A percentile compares a stretch with the other conserved stretches of the same genome.
phyloP scores from a whole-genome alignment of 2,113 vertebrate genomes.

The Melospiza melodia region DNA sequence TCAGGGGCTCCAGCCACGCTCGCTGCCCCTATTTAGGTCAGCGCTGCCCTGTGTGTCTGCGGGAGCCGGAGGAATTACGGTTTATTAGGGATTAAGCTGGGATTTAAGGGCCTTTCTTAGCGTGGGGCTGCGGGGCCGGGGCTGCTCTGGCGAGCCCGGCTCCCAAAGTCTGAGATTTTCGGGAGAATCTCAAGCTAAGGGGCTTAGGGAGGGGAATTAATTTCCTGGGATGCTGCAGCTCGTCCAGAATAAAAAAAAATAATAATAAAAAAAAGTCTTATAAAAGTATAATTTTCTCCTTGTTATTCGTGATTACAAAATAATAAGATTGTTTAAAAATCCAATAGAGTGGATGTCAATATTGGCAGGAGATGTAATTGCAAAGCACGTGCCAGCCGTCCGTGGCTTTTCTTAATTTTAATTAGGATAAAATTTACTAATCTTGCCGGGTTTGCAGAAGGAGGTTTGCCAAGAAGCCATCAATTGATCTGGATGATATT shows the following conservation, averaged over 20 bases:
- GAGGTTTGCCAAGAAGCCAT: slow-evolving; percentile 73
- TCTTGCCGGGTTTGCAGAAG: slow-evolving; percentile 72
- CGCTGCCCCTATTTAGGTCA: slow-evolving; percentile 24
- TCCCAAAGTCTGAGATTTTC: not conserved
- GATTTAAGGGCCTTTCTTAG: slow-evolving; percentile 6
- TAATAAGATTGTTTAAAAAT: slow-evolving; percentile 72
- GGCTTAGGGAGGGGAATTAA: slow-evolving; percentile 36
- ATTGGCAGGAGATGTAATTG: slow-evolving; percentile 61
- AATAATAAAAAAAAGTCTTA: not conserved
- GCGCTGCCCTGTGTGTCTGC: not conserved
- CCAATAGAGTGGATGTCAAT: slow-evolving; percentile 66
- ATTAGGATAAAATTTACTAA: slow-evolving; percentile 76
- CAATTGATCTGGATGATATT: slow-evolving; percentile 60
- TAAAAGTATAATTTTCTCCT: slow-evolving; percentile 62
- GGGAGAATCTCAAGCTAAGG: not conserved
- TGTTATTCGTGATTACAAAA: slow-evolving; percentile 63
- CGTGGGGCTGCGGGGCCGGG: not conserved
- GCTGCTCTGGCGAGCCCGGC: not conserved
- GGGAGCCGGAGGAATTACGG: not conserved
- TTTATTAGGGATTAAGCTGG: slow-evolving; percentile 24
- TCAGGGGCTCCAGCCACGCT: not conserved
- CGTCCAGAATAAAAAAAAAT: not conserved
- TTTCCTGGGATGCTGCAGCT: not conserved
- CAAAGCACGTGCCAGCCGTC: slow-evolving; percentile 21
- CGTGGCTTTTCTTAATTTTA: slow-evolving; percentile 69